Percentiles rank a stretch among this genome's conserved stretches.
Evolutionary conservation across 2,888 invertebrate species (phyloP).

Genomic region (Chromoteleia sp.): DNA sequence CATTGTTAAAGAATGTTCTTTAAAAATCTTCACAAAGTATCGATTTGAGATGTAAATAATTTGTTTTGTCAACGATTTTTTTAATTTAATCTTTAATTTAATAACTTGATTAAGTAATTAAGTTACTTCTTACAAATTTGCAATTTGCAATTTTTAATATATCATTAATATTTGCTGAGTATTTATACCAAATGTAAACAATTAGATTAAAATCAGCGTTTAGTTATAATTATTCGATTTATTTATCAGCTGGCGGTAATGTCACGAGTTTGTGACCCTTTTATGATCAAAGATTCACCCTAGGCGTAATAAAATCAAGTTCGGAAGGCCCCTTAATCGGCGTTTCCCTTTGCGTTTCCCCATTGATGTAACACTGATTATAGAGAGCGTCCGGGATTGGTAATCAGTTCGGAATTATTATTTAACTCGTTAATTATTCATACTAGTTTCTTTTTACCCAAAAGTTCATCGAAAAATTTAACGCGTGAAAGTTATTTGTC

Average conservation of each 20-base stretch:
- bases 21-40: too few relatives aligned
- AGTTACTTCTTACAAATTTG: too few relatives aligned
- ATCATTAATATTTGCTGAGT: too few relatives aligned
- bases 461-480: neutral
- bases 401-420: slow-evolving; percentile 21
- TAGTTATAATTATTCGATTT: neutral
- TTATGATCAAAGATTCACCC: slow-evolving; percentile 56
- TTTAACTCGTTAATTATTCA: slow-evolving; percentile 19
- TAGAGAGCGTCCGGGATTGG: slow-evolving; percentile 48
- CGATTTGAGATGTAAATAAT: too few relatives aligned
- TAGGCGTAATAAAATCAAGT: slow-evolving; percentile 42
- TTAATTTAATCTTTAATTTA: too few relatives aligned
- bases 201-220: too few relatives aligned
- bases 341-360: slow-evolving; percentile 43
- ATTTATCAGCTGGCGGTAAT: neutral
- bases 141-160: too few relatives aligned
- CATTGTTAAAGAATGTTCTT: too few relatives aligned
- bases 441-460: neutral
- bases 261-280: slow-evolving; percentile 38
- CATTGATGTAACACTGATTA: slow-evolving; percentile 51
- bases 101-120: too few relatives aligned
- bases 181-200: too few relatives aligned
- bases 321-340: slow-evolving; percentile 43
- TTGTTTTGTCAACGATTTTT: too few relatives aligned
- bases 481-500: too few relatives aligned